phyloP scores from a whole-genome alignment of 2,888 invertebrate species.

The Andrena haemorrhoa region DNA sequence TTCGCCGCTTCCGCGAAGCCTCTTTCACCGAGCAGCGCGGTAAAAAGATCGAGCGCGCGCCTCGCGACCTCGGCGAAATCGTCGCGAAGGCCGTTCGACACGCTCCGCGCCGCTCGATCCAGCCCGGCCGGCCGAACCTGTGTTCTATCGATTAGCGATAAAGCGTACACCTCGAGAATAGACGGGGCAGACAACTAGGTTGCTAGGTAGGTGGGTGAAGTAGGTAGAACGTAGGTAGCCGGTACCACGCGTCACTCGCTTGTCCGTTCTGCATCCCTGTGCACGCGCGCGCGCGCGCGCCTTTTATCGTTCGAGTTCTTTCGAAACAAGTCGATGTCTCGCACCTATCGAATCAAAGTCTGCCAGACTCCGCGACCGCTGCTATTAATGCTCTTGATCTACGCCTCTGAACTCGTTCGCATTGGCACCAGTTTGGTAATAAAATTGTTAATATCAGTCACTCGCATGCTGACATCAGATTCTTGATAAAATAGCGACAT shows the following conservation, averaged over 20 bases:
- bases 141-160: constrained; percentile 75
- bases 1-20: constrained; percentile 48
- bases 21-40: constrained; percentile 25
- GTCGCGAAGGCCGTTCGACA: constrained; percentile 78
- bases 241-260: constrained; percentile 51
- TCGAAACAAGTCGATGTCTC: constrained; percentile 26
- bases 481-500: too few species aligned
- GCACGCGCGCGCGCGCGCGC: constrained; percentile 13
- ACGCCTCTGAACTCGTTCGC: background rate
- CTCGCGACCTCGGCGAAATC: constrained; percentile 79
- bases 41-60: constrained; percentile 39
- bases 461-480: too few species aligned
- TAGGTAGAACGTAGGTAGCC: constrained; percentile 66
- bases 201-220: constrained; percentile 74
- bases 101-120: constrained; percentile 64
- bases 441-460: too few species aligned
- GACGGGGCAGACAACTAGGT: constrained; percentile 70
- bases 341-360: constrained; percentile 3
- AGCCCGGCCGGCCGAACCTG: constrained; percentile 62
- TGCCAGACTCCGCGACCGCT: background rate
- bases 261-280: constrained; percentile 51
- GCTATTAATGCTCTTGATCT: background rate
- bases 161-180: constrained; percentile 63
- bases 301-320: constrained; percentile 22
- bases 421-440: too few species aligned